Conservation (phyloP, 2,888 invertebrate species). For the Odontocerum albicorne region DNA sequence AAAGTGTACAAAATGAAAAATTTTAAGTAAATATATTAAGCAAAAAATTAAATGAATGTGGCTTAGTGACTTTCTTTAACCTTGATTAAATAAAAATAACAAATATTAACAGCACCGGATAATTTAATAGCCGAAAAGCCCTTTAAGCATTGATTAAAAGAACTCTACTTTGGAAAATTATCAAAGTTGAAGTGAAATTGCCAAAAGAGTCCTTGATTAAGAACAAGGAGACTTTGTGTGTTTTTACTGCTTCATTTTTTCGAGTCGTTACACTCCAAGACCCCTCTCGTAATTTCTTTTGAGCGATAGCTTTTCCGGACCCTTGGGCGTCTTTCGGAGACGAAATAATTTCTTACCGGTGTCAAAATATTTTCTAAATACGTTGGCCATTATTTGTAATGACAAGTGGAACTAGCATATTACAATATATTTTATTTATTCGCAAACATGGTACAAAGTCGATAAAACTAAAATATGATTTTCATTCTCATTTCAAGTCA, state of each 20-base stretch:
- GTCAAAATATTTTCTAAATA: constrained; percentile 1
- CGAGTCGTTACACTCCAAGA: constrained; percentile 20
- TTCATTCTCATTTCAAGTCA: too few relatives aligned
- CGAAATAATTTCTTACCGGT: not conserved
- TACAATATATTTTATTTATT: not conserved
- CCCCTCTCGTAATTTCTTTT: constrained; percentile 26
- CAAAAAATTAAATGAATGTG: too few relatives aligned
- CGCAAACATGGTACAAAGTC: not conserved
- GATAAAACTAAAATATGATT: too few relatives aligned
- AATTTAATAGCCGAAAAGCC: too few relatives aligned
- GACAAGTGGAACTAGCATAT: not conserved
- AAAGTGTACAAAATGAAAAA: too few relatives aligned
- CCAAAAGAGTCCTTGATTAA: not conserved
- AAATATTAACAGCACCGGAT: too few relatives aligned
- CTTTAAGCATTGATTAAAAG: not conserved
- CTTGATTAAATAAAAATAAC: too few relatives aligned
- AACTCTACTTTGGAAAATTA: not conserved
- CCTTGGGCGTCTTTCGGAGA: constrained; percentile 13
- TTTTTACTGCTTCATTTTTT: constrained; percentile 18
- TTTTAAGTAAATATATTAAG: too few relatives aligned
- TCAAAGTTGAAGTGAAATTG: constrained; percentile 1
- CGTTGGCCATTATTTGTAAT: not conserved
- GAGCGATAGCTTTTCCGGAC: constrained; percentile 18
- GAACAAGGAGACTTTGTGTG: constrained; percentile 5
- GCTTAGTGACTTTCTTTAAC: too few relatives aligned